Base-by-base conservation (phyloP, 2,797 vertebrate genomes). In the Hozukius guyotensis region DNA sequence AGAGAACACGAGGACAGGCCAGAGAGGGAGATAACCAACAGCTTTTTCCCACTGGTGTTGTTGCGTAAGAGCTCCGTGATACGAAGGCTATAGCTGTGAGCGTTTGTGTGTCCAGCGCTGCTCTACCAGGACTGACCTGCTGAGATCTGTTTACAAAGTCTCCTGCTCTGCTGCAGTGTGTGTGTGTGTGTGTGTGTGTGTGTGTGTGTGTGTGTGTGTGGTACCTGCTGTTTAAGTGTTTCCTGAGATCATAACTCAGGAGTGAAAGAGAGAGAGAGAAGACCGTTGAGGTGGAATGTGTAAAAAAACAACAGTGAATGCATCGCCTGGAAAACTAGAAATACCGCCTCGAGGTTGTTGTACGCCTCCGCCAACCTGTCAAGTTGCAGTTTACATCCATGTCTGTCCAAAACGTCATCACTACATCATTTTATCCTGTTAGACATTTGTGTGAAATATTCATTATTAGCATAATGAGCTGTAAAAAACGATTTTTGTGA, bases 71-170 rank as follows among this genome's bases (percentile, higher is more conserved):
- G 65, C 71, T 31, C 52, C 10, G 68, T 32, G 78, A 87, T 66
- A 67, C 2, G 29, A 74, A 60, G 11, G 57, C 10, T 53, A 16
- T 42, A 27, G 42, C 46, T 31, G 66, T 16, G 57, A 53, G 77
- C 79, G 76, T 88, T 72, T 88, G 77, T 72, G 68, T 71, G 72
- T 80, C 29, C 36, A 27, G 34, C 1, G 25, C 53, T 67, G 70
- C 42, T 83, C 72, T 53, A 42, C 60, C 27, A 75, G 80, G 69
- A 56, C 86, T 46, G 87, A 59, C 71, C 78, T 67, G 67, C 84
- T 81, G 80, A 70, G 72, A 81, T 92, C 20, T 87, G 86, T 84
- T 89, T 78, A 76, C 77, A 75, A 57, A 78, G 69, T 81, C 70
- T 66, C 59, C 61, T 61, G 60, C 83, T 77, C 55, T 20, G 72